Evolutionary conservation across 2,888 invertebrate genomes (phyloP).

Genomic region (Cosmia trapezina): DNA sequence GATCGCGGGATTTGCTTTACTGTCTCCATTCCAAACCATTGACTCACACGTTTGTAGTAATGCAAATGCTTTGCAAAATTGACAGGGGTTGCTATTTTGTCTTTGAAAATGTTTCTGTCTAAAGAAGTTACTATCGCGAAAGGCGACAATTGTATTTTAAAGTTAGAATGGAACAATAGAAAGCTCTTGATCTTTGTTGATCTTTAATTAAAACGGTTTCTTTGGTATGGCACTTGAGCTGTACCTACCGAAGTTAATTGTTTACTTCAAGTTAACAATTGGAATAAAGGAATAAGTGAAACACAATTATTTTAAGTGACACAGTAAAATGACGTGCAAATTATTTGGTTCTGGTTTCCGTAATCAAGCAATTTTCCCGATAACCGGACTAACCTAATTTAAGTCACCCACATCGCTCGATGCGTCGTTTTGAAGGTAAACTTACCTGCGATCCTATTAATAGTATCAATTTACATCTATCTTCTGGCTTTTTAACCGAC

Average conservation of each 20-base stretch:
- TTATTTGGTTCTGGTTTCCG: not conserved
- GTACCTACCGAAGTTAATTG: slow-evolving; percentile 15
- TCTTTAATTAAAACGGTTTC: slow-evolving; percentile 38
- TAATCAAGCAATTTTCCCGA: not conserved
- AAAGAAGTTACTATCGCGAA: not conserved
- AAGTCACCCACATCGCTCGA: not conserved
- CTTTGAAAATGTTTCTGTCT: slow-evolving; percentile 10
- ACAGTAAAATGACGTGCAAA: not conserved
- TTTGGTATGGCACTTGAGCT: slow-evolving; percentile 9
- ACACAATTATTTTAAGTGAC: slow-evolving; percentile 1
- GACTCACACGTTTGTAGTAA: slow-evolving; percentile 19
- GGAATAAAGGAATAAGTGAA: not conserved
- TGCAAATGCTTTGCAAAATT: not conserved
- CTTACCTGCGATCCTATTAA: not conserved
- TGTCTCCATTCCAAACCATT: slow-evolving; percentile 34
- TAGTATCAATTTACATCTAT: not conserved
- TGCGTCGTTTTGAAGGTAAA: not conserved
- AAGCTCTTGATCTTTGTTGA: slow-evolving; percentile 19
- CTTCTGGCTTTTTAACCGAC: not conserved
- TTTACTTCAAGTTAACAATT: slow-evolving; percentile 14
- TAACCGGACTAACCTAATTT: not conserved
- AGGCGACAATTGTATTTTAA: slow-evolving; percentile 14
- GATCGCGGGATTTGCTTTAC: slow-evolving; percentile 47
- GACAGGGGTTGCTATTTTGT: not conserved
- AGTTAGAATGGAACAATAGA: slow-evolving; percentile 12